Percentiles rank a stretch among this genome's conserved stretches.
These are phyloP conservation scores for Cheumatopsyche charites DNA, from an alignment of 1,140 invertebrate species.

Conservation along the genomic window DNA sequence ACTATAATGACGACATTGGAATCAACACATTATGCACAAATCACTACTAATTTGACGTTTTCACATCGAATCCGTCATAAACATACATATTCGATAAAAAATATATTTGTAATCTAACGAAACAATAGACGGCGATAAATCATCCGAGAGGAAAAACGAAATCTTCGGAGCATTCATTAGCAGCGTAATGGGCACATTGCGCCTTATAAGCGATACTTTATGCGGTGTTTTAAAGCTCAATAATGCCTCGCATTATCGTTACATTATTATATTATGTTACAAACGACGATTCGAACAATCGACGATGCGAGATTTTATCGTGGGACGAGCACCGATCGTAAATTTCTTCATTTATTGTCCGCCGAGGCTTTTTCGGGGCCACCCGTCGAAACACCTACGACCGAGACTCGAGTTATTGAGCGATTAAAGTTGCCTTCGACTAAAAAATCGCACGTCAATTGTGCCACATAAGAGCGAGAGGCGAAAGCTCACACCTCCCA, in stretches of 20 bases:
- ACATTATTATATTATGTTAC: no score
- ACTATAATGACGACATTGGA: no score
- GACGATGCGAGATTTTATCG: not conserved
- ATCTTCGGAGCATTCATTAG: not conserved
- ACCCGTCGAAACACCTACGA: not conserved
- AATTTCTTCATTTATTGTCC: slow-evolving; percentile 15
- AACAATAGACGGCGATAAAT: no score
- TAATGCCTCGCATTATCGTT: slow-evolving; percentile 1
- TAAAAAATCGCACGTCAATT: not conserved
- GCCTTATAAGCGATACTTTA: slow-evolving; percentile 8
- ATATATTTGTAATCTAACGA: no score
- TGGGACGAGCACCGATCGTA: slow-evolving; percentile 8
- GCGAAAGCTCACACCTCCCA: no score
- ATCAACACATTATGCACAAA: no score
- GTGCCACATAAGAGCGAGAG: no score
- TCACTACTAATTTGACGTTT: no score
- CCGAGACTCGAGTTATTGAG: not conserved
- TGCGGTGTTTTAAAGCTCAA: not conserved
- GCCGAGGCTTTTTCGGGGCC: no score
- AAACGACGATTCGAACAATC: slow-evolving; percentile 3
- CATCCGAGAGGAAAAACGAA: no score
- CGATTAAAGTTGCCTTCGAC: not conserved
- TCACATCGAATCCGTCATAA: no score
- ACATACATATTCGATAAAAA: no score
- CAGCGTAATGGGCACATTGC: not conserved